Evolutionary conservation across 2,797 vertebrate genomes (phyloP), one percentile per base, ranked within the genome.

Genomic region (Leontocebus nigricollis): DNA sequence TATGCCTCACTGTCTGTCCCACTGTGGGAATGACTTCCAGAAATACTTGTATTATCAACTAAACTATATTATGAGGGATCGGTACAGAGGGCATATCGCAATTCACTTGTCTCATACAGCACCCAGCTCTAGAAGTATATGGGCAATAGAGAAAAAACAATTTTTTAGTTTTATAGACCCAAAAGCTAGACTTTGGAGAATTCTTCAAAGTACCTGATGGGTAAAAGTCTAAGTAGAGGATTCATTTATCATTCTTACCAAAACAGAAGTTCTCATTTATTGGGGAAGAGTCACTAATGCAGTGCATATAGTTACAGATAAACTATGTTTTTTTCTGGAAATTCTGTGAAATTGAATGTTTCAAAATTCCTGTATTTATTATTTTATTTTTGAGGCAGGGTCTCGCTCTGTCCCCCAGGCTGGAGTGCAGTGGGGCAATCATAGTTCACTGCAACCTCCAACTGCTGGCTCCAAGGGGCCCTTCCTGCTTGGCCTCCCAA

Each of bases 181-280:
- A 70, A 96, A 96, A 86, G 17, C 26, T 80, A 88, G 36, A 36
- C 20, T 82, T 19, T 39, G 46, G 50, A 82, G 87, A 91, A 82
- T 77, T 79, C 2, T 79, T 89, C 70, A 39, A 73, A 48, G 59
- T 77, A 82, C 50, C 20, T 88, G 55, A 27, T 55, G 41, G 33
- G 4, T 22, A 79, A 89, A 81, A 82, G 94, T 95, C 79, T 81
- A 91, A 92, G 77, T 73, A 91, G 22, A 94, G 13, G 11, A 80
- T 89, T 33, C 36, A 48, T 81, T 93, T 83, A 95, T 76, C 27
- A 91, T 81, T 50, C 13, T 82, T 41, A 88, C 77, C 41, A 88
- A 92, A 97, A 94, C 4, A 83, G 46, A 86, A 79, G 33, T 44
- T 70, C 72, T 88, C 33, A 22, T 20, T n/a, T 88, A 7, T 44